Base-by-base conservation (phyloP, 92 coral and sea anemone genomes). In the Metridium senile region DNA sequence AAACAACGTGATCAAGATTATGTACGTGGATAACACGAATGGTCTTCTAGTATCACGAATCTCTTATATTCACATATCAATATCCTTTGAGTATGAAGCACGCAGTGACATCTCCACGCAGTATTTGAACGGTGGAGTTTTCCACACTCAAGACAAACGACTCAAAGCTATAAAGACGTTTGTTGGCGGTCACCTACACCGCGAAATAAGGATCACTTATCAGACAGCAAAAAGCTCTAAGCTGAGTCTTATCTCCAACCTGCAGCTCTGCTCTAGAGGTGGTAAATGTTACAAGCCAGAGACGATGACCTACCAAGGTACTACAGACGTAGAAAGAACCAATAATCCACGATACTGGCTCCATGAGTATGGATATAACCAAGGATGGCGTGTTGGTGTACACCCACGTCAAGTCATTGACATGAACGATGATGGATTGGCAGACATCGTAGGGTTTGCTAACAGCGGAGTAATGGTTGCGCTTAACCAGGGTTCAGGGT, bases 121-220 rank as follows among this genome's bases (percentile, higher is more conserved):
- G 46, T 75, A 75, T 49, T 64, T 75, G 71, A 75, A 75, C 45
- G 81, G 81, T 9, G 81, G 81, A n/a, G 81, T 75, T 33, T 25
- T 75, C 72, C 33, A 75, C 18, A 75, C 71, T 2, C 71, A 66
- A 75, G 27, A 75, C 61, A 62, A 75, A 26, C 72, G 81, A 21
- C 62, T 75, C 28, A 62, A 22, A 22, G 62, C 81, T 1, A 23
- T 75, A 71, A 75, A 75, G 72, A 75, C 81, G 0, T 28, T 63
- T 11, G 81, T 75, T 6, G 21, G 26, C 20, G 72, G 72, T 29
- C 81, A 75, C 9, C 63, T 75, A 9, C 81, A 75, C 62, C 68
- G 81, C 32, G 62, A 75, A 32, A 63, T 75, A 22, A 75, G 34
- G 47, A 45, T 75, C 26, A 63, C 72, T 10, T 75, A 75, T 32